These are phyloP conservation scores for Neomicropteryx cornuta DNA, from an alignment of 1,140 invertebrate species.

Conservation along the genomic window DNA sequence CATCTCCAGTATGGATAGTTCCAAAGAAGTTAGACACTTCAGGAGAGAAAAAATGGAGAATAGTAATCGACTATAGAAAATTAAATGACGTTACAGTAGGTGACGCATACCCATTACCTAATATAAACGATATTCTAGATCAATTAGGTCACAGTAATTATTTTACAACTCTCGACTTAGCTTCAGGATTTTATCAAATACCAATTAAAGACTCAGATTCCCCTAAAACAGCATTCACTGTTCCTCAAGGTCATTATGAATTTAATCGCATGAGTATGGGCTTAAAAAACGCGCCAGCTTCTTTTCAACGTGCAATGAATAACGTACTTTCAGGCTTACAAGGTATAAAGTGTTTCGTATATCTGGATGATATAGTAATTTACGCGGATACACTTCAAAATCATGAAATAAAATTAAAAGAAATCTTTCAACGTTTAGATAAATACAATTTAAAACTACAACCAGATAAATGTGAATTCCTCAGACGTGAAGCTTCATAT, in stretches of 20 bases:
- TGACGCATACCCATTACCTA: slow-evolving; percentile 40
- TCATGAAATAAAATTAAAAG: too few species aligned
- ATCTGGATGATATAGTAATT: slow-evolving; percentile 15
- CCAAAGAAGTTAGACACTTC: slow-evolving; percentile 28
- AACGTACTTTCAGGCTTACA: slow-evolving; percentile 17
- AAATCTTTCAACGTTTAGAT: too few species aligned
- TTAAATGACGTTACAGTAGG: slow-evolving; percentile 23
- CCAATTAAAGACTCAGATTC: slow-evolving; percentile 11
- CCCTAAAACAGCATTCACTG: slow-evolving; percentile 15
- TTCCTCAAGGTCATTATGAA: slow-evolving; percentile 13
- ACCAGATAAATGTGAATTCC: too few species aligned
- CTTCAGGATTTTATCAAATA: slow-evolving; percentile 25
- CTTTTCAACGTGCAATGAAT: slow-evolving; percentile 26
- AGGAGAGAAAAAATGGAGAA: slow-evolving; percentile 24
- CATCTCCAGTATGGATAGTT: slow-evolving; percentile 25
- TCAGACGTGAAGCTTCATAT: too few species aligned
- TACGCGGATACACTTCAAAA: too few species aligned
- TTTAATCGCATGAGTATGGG: slow-evolving; percentile 23
- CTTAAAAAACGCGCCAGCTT: slow-evolving; percentile 22
- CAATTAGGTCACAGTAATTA: slow-evolving; percentile 20
- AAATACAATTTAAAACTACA: too few species aligned
- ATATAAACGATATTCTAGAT: slow-evolving; percentile 28
- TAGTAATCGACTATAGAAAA: slow-evolving; percentile 28
- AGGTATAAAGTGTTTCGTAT: slow-evolving; percentile 11
- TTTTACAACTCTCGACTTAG: slow-evolving; percentile 22